Evolutionary conservation across 2,113 vertebrate species (phyloP), one percentile per base, ranked within the genome.

Genomic region (Equus przewalskii): DNA sequence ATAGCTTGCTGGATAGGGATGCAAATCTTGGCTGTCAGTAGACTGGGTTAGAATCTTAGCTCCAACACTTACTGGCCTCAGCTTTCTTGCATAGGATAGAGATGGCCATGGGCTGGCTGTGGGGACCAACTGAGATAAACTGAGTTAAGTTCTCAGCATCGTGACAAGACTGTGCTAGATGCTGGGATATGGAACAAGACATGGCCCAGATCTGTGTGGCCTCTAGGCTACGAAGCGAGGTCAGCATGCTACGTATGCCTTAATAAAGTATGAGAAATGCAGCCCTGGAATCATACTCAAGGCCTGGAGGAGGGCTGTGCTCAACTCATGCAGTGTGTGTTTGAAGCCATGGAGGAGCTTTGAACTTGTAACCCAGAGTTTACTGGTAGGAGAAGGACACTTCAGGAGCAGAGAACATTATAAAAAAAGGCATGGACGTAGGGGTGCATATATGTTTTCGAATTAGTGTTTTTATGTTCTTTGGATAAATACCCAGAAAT

Each of bases 191-290:
- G 14, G 58, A n/a, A 13, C 4, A 51, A 30, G 64, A 60, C 6
- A 1, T 21, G 65, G 41, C 13, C 0, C 1, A 30, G 44, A 58
- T 56, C 36, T 7, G 0, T 4, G 15, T 28, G 14, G 19, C 72
- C 41, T 81, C 41, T 36, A 3, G 44, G 44, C 14, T 65, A 12
- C 26, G 51, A 60, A 24, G 12, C 21, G 21, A 81, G 33, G 24
- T 3, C 75, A 58, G 14, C 1, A 15, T 28, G 16, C 13, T 24
- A 56, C 7, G 3, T 18, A 28, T 10, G 46, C 9, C 22, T 1
- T 80, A 36, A 19, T 56, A 7, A 60, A 72, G 10, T 28, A 28
- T 44, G 15, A 80, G 26, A 65, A 72, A 67, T 46, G 33, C 12
- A 80, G 3, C 10, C 14, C 0, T 26, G 12, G 28, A 83, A 7